These are phyloP conservation scores for Caracal caracal DNA, from an alignment of 2,113 vertebrate species.

Conservation along the genomic window DNA sequence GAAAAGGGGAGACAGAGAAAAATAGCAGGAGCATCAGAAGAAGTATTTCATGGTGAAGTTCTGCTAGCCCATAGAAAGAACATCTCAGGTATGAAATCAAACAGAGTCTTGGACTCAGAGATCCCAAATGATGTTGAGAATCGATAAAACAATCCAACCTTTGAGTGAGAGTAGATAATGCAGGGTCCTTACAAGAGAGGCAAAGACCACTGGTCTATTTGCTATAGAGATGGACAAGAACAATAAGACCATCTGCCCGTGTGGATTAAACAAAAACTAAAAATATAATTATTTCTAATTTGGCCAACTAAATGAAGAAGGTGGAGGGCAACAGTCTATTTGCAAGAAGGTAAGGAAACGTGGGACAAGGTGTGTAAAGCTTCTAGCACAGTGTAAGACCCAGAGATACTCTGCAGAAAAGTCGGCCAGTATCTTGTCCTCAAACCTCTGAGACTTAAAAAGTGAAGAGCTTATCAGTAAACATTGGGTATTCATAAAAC, in stretches of 20 bases:
- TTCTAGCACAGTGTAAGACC: not conserved
- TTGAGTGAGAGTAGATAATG: not conserved
- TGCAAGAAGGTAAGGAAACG: not conserved
- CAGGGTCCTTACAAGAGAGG: conserved; percentile 18
- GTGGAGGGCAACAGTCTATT: not conserved
- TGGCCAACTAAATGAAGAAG: not conserved
- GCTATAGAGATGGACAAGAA: not conserved
- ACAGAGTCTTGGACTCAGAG: not conserved
- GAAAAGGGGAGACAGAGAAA: not conserved
- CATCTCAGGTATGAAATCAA: not conserved
- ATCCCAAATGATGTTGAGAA: not conserved
- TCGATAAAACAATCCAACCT: not conserved
- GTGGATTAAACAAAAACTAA: not conserved
- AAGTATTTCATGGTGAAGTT: not conserved
- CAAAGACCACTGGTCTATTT: not conserved
- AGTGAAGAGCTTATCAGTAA: conserved; percentile 14
- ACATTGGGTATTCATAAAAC: not conserved
- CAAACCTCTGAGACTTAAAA: conserved; percentile 16
- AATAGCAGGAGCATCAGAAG: not conserved
- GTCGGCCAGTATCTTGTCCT: not conserved
- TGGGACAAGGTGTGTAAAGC: not conserved
- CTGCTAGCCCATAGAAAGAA: not conserved
- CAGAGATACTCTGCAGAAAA: not conserved
- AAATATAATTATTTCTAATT: not conserved
- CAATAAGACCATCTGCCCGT: not conserved